These are phyloP conservation scores for Diachasmimorpha longicaudata DNA, from an alignment of 1,140 invertebrate species.

Conservation along the genomic window DNA sequence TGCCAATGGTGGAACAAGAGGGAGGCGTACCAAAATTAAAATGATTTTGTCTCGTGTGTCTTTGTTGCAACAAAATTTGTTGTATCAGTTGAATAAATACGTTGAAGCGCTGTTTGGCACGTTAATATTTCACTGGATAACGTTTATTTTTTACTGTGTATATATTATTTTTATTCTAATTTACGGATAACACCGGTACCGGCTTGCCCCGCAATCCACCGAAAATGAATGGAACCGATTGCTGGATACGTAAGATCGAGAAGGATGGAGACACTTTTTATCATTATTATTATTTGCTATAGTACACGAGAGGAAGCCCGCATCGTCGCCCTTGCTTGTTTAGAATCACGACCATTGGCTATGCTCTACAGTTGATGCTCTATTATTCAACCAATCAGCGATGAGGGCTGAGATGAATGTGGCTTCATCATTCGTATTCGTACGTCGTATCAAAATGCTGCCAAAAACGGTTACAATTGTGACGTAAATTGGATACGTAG, in stretches of 20 bases:
- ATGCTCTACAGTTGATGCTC: background rate
- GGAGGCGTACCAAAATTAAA: background rate
- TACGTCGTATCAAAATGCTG: background rate
- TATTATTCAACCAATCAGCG: background rate
- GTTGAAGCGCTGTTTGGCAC: background rate
- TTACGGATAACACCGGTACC: conserved; percentile 3
- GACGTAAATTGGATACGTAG: background rate
- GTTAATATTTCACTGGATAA: background rate
- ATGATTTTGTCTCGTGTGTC: background rate
- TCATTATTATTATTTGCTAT: background rate
- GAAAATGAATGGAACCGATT: background rate
- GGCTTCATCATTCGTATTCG: background rate
- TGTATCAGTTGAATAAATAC: background rate
- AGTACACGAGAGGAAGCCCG: background rate
- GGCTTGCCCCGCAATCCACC: background rate
- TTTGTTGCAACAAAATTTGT: background rate
- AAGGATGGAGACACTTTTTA: background rate
- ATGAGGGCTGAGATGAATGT: background rate
- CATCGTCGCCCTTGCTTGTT: background rate
- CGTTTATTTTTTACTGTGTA: background rate
- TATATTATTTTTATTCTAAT: background rate
- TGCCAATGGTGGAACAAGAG: background rate
- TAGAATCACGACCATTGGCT: background rate
- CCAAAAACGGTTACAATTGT: background rate
- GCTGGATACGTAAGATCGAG: background rate